Conservation (phyloP, 2,797 vertebrate species). For the Mustela erminea region DNA sequence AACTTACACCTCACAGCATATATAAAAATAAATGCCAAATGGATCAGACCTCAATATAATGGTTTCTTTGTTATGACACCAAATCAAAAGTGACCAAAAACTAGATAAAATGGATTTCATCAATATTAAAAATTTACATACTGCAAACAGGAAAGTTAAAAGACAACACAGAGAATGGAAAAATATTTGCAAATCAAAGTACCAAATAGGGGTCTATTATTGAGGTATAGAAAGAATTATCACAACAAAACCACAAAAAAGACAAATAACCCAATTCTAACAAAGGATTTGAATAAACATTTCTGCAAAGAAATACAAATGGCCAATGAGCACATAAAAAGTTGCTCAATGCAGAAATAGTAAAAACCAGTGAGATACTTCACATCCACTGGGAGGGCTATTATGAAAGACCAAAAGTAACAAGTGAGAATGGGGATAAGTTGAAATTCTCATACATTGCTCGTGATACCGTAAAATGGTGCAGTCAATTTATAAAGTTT, state of each 20-base stretch:
- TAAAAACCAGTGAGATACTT: not conserved
- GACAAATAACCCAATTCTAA: not conserved
- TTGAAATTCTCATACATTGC: not conserved
- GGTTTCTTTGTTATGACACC: not conserved
- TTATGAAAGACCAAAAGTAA: not conserved
- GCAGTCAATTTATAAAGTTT: not conserved
- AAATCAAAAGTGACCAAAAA: not conserved
- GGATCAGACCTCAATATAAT: not conserved
- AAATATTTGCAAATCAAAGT: not conserved
- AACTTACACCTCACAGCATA: not conserved
- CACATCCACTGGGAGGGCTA: not conserved
- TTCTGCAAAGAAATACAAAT: constrained; percentile 22
- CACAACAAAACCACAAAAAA: constrained; percentile 8
- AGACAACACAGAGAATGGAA: not conserved
- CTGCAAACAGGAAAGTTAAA: not conserved
- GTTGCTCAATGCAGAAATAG: not conserved
- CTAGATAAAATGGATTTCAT: not conserved
- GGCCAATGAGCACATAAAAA: not conserved
- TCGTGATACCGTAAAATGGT: not conserved
- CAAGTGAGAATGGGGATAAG: not conserved
- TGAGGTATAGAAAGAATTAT: not conserved
- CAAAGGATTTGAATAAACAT: not conserved
- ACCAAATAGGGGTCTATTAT: not conserved
- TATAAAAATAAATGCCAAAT: not conserved
- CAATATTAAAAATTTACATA: not conserved